Base-by-base conservation (phyloP, 2,888 invertebrate genomes). In the Trimorus sp. region DNA sequence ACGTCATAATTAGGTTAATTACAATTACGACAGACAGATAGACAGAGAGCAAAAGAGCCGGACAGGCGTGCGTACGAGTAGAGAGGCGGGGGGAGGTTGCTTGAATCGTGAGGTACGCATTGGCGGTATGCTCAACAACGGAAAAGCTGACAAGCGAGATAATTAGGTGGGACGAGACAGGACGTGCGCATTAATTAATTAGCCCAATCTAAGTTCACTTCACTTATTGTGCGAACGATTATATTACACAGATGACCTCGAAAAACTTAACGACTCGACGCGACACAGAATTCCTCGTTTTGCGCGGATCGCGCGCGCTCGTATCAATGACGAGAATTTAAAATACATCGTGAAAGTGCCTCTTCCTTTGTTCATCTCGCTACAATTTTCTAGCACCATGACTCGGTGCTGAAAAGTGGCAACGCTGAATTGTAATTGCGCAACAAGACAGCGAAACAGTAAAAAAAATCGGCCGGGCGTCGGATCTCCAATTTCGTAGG, bases 161-260 rank as follows among this genome's bases (percentile, higher is more conserved):
- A 91, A 91, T 91, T 91, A 91, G 89, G 85, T 88, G 89, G 89
- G 88, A 89, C 88, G 90, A 89, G 90, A 90, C 90, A 91, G 90
- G 90, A 91, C 90, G 90, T 91, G 90, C 90, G 90, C 90, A 90
- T 91, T 91, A 90, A 91, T 91, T 91, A 91, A 91, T 91, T 91
- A 90, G 89, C 89, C 89, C 90, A 91, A 91, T 91, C 90, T 90
- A 91, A 90, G 90, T 88, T 88, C 87, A 89, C 89, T 90, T 87
- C 88, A 88, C 88, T 89, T 86, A 88, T 89, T 89, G 87, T 85
- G 84, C 86, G 85, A 84, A 86, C 86, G 88, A 86, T 83, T 83
- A 74, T 81, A 78, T 78, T 78, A 83, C 87, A 84, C 85, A 84
- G 84, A 74, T 87, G 88, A 86, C 88, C 89, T 89, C 87, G 87